Evolutionary conservation across 2,888 invertebrate genomes (phyloP).

Genomic region (Coenonympha glycerion): DNA sequence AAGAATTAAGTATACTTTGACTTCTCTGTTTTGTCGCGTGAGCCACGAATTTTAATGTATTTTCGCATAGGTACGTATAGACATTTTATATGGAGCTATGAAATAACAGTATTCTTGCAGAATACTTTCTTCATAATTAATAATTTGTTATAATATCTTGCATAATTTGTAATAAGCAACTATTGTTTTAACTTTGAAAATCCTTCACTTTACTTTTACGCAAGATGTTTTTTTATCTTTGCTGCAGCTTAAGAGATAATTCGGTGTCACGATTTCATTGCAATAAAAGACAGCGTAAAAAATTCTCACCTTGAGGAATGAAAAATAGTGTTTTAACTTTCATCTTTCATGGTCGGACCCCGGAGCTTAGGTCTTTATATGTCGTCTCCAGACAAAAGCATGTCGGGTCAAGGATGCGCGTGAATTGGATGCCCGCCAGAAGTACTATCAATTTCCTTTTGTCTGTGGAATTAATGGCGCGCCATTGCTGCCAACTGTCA

Average conservation of each 20-base stretch:
- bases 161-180: no score
- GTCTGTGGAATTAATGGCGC: conserved; percentile 24
- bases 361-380: conserved; percentile 23
- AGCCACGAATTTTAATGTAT: no score
- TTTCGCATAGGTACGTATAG: no score
- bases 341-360: conserved; percentile 33
- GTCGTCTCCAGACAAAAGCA: conserved; percentile 31
- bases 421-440: conserved; percentile 44
- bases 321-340: conserved; percentile 33
- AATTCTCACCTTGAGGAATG: conserved; percentile 30
- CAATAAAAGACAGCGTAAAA: conserved; percentile 15
- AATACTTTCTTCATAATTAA: no score
- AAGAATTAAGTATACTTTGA: no score
- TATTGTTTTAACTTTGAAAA: background rate
- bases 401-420: conserved; percentile 46
- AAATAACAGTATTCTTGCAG: no score
- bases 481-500: conserved; percentile 20
- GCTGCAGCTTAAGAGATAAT: conserved; percentile 1
- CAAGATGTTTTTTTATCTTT: background rate
- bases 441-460: conserved; percentile 21
- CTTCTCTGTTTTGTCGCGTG: no score
- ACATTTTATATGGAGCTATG: no score
- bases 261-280: conserved; percentile 15
- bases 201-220: background rate
- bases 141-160: no score